Base-by-base conservation (phyloP, 2,888 invertebrate species). In the Liposcelis brunnea region DNA sequence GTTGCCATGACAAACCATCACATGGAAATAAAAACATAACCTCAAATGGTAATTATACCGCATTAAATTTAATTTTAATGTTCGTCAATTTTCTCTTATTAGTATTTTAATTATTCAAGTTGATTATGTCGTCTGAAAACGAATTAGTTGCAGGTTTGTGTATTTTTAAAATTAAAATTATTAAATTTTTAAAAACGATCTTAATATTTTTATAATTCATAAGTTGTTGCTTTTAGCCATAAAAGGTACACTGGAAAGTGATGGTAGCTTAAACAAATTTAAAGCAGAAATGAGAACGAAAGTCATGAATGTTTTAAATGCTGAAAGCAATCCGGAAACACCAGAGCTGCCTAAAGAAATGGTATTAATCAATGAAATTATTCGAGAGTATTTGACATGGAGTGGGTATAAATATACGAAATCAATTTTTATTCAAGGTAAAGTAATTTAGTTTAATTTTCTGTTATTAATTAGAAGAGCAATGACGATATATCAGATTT, bases 341-440 rank as follows among this genome's bases (percentile, higher is more conserved):
- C 46, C 46, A 21, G 46, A 46, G 15, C 19, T 42, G 2, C 42
- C 42, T 14, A 11, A 19, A 12, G 42, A 34, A 14, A 32, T 26
- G 2, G 6, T 11, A 2, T 2, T 46, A n/a, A 34, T 42, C 15
- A 42, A 42, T 26, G 46, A 46, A 46, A 10, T 46, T n/a, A 40
- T 46, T 42, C 32, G 46, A 14, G 46, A 46, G 26, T 46, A 33
- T 33, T 12, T 46, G 33, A 14, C 26, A 6, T 46, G 46, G 46
- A 21, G 42, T 19, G 46, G 46, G 16, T 46, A 42, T 16, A 18
- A 46, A 2, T 46, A 42, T 31, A 42, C 46, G 10, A 21, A 32
- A n/a, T 34, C 42, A 2, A 38, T 42, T 16, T 46, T 46, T 2
- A 11, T 31, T 10, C 34, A 32, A 46, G 46, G 46, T 46, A 34